A percentile compares a stretch with the other conserved stretches of the same genome.
Evolutionary conservation across 2,888 invertebrate species (phyloP).

Genomic region (Hoplodrina blanda): DNA sequence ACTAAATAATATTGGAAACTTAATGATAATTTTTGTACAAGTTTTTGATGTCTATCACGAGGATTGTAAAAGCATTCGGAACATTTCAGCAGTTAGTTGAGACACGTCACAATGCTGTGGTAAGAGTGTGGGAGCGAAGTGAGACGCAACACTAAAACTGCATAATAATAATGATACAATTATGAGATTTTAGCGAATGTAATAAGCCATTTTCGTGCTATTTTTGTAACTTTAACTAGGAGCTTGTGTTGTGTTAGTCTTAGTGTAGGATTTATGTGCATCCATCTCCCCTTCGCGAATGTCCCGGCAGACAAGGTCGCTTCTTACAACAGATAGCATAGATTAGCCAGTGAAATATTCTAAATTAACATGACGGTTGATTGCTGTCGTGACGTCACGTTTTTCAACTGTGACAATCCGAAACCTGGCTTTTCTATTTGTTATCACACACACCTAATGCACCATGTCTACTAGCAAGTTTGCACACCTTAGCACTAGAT

Average conservation of each 20-base stretch:
- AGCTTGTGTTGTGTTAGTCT: constrained; percentile 89
- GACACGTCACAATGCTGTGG: constrained; percentile 59
- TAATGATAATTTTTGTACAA: constrained; percentile 86
- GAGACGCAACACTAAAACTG: constrained; percentile 82
- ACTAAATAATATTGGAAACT: constrained; percentile 80
- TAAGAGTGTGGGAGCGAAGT: constrained; percentile 60
- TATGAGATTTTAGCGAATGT: constrained; percentile 85
- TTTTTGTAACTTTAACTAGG: constrained; percentile 86
- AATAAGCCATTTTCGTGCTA: constrained; percentile 87
- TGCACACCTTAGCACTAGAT: neutral
- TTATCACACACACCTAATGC: constrained; percentile 18
- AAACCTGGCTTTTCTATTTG: constrained; percentile 17
- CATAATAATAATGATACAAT: constrained; percentile 80
- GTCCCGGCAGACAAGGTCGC: constrained; percentile 40
- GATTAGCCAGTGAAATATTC: constrained; percentile 11
- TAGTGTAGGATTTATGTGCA: constrained; percentile 72
- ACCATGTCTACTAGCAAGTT: constrained; percentile 33
- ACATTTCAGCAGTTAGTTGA: constrained; percentile 68
- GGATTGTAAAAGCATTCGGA: constrained; percentile 68
- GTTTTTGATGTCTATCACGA: constrained; percentile 78
- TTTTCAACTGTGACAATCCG: constrained; percentile 9
- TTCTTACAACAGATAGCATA: constrained; percentile 15
- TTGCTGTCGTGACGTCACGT: constrained; percentile 2
- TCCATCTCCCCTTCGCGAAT: constrained; percentile 76
- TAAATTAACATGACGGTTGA: constrained; percentile 1